Conservation (phyloP, 2,888 invertebrate genomes). For the Drosophila anomelani region DNA sequence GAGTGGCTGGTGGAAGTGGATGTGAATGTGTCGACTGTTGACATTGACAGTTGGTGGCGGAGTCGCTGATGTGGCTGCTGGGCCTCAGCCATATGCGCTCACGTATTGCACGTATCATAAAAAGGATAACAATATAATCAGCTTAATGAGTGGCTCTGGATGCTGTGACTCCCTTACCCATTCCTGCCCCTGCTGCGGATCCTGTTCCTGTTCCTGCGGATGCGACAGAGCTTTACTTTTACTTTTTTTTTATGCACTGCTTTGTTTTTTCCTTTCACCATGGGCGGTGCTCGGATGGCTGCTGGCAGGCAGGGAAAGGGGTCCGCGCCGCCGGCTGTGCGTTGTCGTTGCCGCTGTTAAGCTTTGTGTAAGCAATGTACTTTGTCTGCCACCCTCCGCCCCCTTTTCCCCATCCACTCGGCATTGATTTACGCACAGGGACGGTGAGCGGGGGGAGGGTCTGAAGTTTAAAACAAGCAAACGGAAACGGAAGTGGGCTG, state of each 20-base stretch:
- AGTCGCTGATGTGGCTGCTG: conserved; percentile 30
- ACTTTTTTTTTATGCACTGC: conserved; percentile 63
- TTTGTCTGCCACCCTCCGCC: conserved; percentile 61
- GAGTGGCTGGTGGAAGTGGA: conserved; percentile 5
- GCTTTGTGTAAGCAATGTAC: conserved; percentile 77
- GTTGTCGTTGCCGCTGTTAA: conserved; percentile 70
- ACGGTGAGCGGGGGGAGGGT: not conserved
- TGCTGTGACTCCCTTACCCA: conserved; percentile 25
- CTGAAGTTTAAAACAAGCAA: conserved; percentile 76
- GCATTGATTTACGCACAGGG: conserved; percentile 68
- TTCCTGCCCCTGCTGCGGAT: conserved; percentile 13
- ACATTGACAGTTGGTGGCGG: conserved; percentile 44
- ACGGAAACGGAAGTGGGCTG: conserved; percentile 76
- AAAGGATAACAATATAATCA: conserved; percentile 83
- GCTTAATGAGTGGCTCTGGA: conserved; percentile 82
- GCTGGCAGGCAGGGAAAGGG: conserved; percentile 2
- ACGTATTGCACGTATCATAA: conserved; percentile 81
- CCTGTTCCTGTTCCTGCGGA: conserved; percentile 39
- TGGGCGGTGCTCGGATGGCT: conserved; percentile 7
- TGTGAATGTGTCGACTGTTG: conserved; percentile 51
- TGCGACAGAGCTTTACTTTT: conserved; percentile 73
- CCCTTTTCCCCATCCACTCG: conserved; percentile 1
- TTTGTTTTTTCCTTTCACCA: conserved; percentile 62
- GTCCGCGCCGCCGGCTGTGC: conserved; percentile 64
- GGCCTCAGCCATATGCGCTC: conserved; percentile 70